Evolutionary conservation across 2,797 vertebrate species (phyloP).

Genomic region (Eulemur coronatus): DNA sequence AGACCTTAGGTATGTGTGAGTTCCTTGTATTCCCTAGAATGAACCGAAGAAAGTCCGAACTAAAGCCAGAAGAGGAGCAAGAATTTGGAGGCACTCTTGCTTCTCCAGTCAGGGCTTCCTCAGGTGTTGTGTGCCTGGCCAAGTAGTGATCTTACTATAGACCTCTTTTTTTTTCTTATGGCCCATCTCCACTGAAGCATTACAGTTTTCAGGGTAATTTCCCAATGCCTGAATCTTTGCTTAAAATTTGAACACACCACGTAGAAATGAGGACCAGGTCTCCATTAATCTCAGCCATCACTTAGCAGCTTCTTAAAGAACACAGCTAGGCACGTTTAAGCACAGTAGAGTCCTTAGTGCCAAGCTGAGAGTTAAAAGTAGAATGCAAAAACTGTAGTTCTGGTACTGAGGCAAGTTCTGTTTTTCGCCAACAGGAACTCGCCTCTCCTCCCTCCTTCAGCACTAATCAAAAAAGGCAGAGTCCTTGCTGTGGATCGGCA

Average conservation of each 20-base stretch:
- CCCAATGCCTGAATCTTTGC: neutral
- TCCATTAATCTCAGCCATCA: constrained; percentile 5
- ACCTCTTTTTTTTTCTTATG: constrained; percentile 16
- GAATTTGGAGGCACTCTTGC: constrained; percentile 3
- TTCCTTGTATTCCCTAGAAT: constrained; percentile 16
- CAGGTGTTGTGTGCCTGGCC: neutral
- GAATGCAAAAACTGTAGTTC: neutral
- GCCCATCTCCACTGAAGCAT: neutral
- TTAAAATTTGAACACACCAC: constrained; percentile 20
- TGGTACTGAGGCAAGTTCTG: neutral
- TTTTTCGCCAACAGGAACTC: neutral
- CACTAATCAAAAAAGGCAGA: neutral
- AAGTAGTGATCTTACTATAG: neutral
- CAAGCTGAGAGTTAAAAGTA: constrained; percentile 30
- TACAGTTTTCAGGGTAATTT: neutral
- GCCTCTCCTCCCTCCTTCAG: neutral
- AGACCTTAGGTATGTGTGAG: neutral
- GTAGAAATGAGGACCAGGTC: constrained; percentile 24
- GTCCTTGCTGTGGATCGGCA: neutral
- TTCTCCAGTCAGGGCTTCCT: neutral
- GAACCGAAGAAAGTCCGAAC: neutral
- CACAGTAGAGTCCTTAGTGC: neutral
- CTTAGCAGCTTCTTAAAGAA: neutral
- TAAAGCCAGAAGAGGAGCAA: neutral
- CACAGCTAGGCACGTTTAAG: neutral